Evolutionary conservation across 2,113 vertebrate species (phyloP).

Genomic region (Dinomys branickii): DNA sequence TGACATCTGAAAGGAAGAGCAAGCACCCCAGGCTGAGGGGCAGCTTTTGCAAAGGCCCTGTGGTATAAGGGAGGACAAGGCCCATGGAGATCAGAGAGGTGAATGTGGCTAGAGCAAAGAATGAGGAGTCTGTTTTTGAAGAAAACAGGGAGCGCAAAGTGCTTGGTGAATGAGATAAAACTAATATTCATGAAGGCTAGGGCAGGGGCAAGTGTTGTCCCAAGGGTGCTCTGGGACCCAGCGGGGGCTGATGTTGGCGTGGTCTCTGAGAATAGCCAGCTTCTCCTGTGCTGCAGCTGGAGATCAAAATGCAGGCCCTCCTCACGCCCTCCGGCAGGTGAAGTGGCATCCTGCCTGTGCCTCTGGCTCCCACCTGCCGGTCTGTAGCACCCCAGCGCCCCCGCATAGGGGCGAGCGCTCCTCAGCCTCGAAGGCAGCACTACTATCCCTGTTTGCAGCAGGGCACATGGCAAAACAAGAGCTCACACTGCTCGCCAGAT

Average conservation of each 20-base stretch:
- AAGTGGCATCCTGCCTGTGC: fast-evolving
- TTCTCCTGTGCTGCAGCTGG: neutral
- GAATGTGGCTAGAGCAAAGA: neutral
- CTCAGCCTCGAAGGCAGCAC: neutral
- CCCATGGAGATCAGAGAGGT: neutral
- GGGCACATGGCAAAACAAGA: neutral
- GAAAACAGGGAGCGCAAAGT: neutral
- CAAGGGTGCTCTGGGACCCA: neutral
- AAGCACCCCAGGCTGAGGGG: neutral
- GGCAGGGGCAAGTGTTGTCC: neutral
- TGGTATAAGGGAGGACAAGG: neutral
- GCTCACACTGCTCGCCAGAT: neutral
- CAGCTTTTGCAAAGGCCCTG: neutral
- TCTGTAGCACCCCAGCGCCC: neutral
- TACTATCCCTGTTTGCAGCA: neutral
- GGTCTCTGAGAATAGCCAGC: neutral
- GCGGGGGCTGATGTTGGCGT: neutral
- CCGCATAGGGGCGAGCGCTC: too few relatives aligned
- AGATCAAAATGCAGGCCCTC: neutral
- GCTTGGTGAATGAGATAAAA: neutral
- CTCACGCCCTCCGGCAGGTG: neutral
- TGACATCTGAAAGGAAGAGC: neutral
- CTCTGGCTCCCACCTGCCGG: neutral
- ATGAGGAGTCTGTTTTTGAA: neutral
- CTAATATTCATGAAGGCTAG: neutral